Evolutionary conservation across 1,140 invertebrate species (phyloP).

Genomic region (Phenacoccus solenopsis): DNA sequence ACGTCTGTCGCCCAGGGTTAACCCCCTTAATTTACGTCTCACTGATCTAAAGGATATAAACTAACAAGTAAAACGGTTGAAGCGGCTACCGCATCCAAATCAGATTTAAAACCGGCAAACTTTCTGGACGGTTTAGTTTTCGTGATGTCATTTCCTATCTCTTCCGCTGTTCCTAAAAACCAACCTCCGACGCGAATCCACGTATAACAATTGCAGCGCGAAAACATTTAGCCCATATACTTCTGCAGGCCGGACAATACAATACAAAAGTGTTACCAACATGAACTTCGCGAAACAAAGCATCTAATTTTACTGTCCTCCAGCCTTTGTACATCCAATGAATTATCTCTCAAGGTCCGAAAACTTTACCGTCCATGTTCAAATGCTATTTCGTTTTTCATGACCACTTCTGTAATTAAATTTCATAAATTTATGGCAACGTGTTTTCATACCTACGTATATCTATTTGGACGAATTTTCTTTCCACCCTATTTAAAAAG

Average conservation of each 20-base stretch:
- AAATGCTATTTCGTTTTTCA: neutral
- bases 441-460: neutral
- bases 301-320: conserved; percentile 8
- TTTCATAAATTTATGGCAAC: neutral
- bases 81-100: neutral
- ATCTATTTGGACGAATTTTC: neutral
- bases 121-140: conserved; percentile 17
- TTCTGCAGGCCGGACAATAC: conserved; percentile 3
- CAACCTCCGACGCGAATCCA: conserved; percentile 9
- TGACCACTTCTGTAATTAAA: conserved; percentile 6
- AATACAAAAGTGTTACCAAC: conserved; percentile 9
- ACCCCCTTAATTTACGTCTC: conserved; percentile 13
- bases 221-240: neutral
- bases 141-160: conserved; percentile 15
- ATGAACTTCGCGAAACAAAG: conserved; percentile 13
- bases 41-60: conserved; percentile 18
- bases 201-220: conserved; percentile 9
- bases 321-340: neutral
- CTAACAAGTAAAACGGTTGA: conserved; percentile 15
- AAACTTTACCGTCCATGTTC: neutral
- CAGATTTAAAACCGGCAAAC: conserved; percentile 7
- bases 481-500: neutral
- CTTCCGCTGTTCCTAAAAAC: conserved; percentile 11
- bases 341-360: conserved; percentile 9
- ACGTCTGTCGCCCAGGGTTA: neutral